A percentile compares a stretch with the other conserved stretches of the same genome.
These are phyloP conservation scores for Lophius piscatorius DNA, from an alignment of 2,113 vertebrate genomes.

Conservation along the genomic window DNA sequence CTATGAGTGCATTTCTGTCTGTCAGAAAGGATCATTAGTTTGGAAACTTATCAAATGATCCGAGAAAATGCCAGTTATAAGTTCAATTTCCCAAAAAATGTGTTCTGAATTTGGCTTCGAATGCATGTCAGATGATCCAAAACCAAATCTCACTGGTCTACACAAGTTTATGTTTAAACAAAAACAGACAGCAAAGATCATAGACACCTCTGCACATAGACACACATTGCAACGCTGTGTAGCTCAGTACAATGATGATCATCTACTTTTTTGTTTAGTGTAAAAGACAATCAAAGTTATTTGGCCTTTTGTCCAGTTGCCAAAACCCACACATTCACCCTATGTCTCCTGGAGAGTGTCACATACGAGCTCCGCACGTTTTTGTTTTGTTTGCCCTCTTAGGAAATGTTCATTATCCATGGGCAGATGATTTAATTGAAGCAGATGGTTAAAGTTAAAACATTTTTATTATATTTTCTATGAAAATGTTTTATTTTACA, in stretches of 20 bases:
- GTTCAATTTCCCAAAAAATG: conserved; percentile 41
- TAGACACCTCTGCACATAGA: conserved; percentile 17
- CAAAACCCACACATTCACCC: not conserved
- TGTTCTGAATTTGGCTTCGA: conserved; percentile 59
- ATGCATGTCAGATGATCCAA: conserved; percentile 48
- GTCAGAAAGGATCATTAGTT: conserved; percentile 2
- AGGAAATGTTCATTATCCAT: too few species aligned
- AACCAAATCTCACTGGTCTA: conserved; percentile 55
- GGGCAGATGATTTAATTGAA: too few species aligned
- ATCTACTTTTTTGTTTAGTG: not conserved
- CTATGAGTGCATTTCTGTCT: not conserved
- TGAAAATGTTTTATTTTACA: conserved; percentile 25
- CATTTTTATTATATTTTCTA: conserved; percentile 4
- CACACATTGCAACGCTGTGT: too few species aligned
- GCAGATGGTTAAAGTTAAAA: too few species aligned
- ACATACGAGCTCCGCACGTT: too few species aligned
- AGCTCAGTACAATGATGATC: conserved; percentile 16
- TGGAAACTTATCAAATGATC: too few species aligned
- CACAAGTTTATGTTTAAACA: conserved; percentile 72
- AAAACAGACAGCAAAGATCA: conserved; percentile 64
- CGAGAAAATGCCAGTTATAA: conserved; percentile 1
- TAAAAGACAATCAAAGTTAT: conserved; percentile 6
- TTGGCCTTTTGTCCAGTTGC: not conserved
- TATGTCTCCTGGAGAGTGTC: not conserved
- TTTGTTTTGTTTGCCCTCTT: too few species aligned